phyloP scores from a whole-genome alignment of 35 echinoderm and acorn worm genomes.

The Heliocidaris tuberculata region DNA sequence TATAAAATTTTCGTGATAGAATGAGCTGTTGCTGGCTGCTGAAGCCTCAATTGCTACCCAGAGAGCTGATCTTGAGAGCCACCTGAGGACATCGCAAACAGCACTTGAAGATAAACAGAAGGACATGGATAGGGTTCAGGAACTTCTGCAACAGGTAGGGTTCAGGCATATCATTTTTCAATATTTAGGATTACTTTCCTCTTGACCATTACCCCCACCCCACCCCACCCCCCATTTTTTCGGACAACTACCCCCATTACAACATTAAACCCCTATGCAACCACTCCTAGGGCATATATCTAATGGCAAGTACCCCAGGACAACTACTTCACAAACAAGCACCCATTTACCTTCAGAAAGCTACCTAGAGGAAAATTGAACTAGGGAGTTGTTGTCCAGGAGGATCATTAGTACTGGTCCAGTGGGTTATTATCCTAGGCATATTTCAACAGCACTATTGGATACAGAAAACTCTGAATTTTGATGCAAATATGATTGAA shows the following conservation, averaged over 20 bases:
- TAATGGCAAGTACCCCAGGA: too few relatives aligned
- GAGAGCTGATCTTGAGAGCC: constrained; percentile 82
- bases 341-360: too few relatives aligned
- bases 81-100: constrained; percentile 79
- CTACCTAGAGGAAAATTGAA: too few relatives aligned
- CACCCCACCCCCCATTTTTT: background rate
- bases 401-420: too few relatives aligned
- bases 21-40: constrained; percentile 65
- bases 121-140: constrained; percentile 62
- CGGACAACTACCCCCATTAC: background rate
- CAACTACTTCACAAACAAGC: too few relatives aligned
- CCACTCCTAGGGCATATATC: too few relatives aligned
- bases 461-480: too few relatives aligned
- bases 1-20: constrained; percentile 49
- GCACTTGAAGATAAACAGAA: constrained; percentile 89
- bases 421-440: too few relatives aligned
- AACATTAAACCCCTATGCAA: too few relatives aligned
- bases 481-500: too few relatives aligned
- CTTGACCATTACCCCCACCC: background rate
- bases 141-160: constrained; percentile 72
- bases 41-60: constrained; percentile 73
- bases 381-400: too few relatives aligned
- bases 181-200: background rate
- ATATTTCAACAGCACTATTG: too few relatives aligned
- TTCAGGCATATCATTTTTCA: background rate